Conservation (phyloP, 1,140 invertebrate genomes). For the Drosophila kepulauana region DNA sequence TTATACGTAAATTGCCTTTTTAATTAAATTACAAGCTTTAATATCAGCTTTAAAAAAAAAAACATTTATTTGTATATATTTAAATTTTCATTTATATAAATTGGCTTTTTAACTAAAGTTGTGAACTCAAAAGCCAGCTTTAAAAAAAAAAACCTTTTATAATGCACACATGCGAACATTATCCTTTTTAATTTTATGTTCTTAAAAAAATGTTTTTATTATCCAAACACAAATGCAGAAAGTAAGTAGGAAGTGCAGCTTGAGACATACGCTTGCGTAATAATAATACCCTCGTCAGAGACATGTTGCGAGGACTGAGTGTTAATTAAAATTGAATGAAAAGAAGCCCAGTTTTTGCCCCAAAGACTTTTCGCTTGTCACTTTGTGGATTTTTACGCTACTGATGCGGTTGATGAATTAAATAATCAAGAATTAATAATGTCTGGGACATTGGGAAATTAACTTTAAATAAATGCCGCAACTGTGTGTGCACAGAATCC, state of each 20-base stretch:
- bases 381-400: constrained; percentile 23
- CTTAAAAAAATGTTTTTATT: too few relatives aligned
- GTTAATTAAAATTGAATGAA: constrained; percentile 32
- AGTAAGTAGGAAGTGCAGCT: not conserved
- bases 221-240: not conserved
- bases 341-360: not conserved
- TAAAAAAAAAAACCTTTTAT: too few relatives aligned
- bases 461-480: constrained; percentile 44
- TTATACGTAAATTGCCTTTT: too few relatives aligned
- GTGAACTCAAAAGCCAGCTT: too few relatives aligned
- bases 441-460: constrained; percentile 45
- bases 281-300: not conserved
- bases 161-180: too few relatives aligned
- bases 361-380: not conserved
- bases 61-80: too few relatives aligned
- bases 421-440: constrained; percentile 69
- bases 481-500: constrained; percentile 1
- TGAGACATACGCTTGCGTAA: not conserved
- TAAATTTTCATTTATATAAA: too few relatives aligned
- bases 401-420: constrained; percentile 35
- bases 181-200: too few relatives aligned
- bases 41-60: too few relatives aligned
- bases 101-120: too few relatives aligned
- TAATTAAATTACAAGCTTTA: too few relatives aligned
- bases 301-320: not conserved